Evolutionary conservation across 2,797 vertebrate species (phyloP).

Genomic region (Carapus acus): DNA sequence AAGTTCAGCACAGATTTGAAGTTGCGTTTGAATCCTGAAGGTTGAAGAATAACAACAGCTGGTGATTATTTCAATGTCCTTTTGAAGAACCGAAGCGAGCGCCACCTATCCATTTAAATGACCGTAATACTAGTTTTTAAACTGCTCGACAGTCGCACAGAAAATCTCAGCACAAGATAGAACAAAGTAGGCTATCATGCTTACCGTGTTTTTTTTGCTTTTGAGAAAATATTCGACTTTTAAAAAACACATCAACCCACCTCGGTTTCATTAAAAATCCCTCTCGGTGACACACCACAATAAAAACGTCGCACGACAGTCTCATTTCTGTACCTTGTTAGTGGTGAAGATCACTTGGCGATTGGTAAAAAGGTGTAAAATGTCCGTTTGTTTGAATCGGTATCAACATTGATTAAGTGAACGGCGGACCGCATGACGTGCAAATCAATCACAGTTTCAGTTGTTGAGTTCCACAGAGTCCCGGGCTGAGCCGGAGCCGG

Average conservation of each 20-base stretch:
- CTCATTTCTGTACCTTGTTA: conserved; percentile 78
- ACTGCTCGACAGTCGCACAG: conserved; percentile 95
- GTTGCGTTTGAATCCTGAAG: conserved; percentile 99
- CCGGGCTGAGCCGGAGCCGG: conserved; percentile 51
- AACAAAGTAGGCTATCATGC: conserved; percentile 90
- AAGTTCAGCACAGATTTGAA: conserved; percentile 99
- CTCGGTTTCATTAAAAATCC: conserved; percentile 79
- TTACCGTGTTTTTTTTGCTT: conserved; percentile 61
- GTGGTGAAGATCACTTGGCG: conserved; percentile 73
- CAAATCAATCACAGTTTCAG: conserved; percentile 89
- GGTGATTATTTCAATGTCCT: conserved; percentile 85
- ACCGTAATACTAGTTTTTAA: conserved; percentile 89
- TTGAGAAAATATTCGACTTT: conserved; percentile 72
- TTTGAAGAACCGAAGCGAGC: conserved; percentile 90
- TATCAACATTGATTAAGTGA: conserved; percentile 73
- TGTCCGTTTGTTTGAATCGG: conserved; percentile 70
- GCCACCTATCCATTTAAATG: conserved; percentile 94
- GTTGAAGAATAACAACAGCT: conserved; percentile 95
- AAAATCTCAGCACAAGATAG: conserved; percentile 89
- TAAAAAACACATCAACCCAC: conserved; percentile 76
- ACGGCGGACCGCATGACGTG: conserved; percentile 78
- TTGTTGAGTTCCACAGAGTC: conserved; percentile 73
- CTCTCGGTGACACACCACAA: conserved; percentile 81
- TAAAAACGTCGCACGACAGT: conserved; percentile 68
- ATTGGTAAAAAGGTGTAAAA: conserved; percentile 69